Base-by-base conservation (phyloP, 2,888 invertebrate genomes). In the Tupiocoris notatus region DNA sequence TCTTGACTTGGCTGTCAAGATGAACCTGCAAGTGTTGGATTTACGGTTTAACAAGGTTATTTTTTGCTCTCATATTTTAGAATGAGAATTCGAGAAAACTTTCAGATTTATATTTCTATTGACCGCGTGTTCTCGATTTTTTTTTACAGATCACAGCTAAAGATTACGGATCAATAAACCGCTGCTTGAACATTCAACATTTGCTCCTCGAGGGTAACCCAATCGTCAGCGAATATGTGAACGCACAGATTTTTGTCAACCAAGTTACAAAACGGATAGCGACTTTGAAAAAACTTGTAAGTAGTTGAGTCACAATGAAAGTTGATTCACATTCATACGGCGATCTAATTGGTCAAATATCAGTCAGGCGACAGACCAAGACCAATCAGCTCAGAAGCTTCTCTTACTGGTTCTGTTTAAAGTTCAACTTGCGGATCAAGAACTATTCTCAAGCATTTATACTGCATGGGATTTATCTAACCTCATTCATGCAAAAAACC, bases 141-240 rank as follows among this genome's bases (percentile, higher is more conserved):
- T 39, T 39, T 39, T 39, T 39, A 39, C 57, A 74, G 74, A 63
- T 74, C 23, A 74, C 63, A 17, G 22, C 2, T 7, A 56, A 56
- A 18, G 74, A 57, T 12, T 74, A 20, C 20, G 23, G 23, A 16
- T 64, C 16, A 54, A 64, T 74, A 9, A 20, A 16, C 18, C 20
- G 22, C 23, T n/a, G n/a, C 1, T 57, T 64, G 16, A n/a, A 9
- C 12, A 56, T 74, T 18, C 56, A 59, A 12, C 64, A 74, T 24
- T 64, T 74, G 23, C 23, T 63, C 9, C 24, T 74, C 17, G 74
- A 63, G 17, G 74, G 74, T 17, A 74, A 74, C 57, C 74, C 74
- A 0, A 22, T 74, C 16, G 24, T 24, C 0, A 7, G 16, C 17
- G 74, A 74, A 1, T 64, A 54, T 16, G 64, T 23, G 3, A 2